These are phyloP conservation scores for Hippoglossus hippoglossus DNA, from an alignment of 2,797 vertebrate genomes.

Conservation along the genomic window DNA sequence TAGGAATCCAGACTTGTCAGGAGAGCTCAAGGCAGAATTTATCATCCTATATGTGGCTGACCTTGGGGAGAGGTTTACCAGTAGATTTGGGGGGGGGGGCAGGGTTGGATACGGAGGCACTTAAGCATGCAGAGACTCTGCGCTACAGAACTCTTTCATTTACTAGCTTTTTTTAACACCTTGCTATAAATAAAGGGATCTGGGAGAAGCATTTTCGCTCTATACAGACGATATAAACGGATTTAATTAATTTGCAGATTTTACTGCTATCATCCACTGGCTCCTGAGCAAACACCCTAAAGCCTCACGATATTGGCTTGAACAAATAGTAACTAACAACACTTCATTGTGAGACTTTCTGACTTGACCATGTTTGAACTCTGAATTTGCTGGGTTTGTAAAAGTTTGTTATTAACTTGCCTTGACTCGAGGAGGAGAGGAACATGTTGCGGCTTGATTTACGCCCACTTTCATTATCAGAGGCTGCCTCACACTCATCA, in stretches of 20 bases:
- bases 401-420: conserved; percentile 31
- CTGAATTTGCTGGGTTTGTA: conserved; percentile 3
- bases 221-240: conserved; percentile 46
- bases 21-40: conserved; percentile 71
- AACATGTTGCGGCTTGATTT: conserved; percentile 33
- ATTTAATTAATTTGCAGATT: conserved; percentile 61
- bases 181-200: conserved; percentile 61
- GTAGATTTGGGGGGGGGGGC: conserved; percentile 65
- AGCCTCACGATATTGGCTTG: conserved; percentile 5
- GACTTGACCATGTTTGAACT: conserved; percentile 12
- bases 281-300: conserved; percentile 20
- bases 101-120: conserved; percentile 40
- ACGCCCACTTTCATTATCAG: conserved; percentile 33
- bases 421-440: conserved; percentile 15
- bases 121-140: conserved; percentile 47
- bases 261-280: conserved; percentile 26
- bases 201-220: conserved; percentile 44
- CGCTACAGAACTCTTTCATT: conserved; percentile 51
- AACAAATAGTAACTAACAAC: conserved; percentile 8
- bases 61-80: conserved; percentile 76
- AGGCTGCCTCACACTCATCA: conserved; percentile 41
- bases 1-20: conserved; percentile 70
- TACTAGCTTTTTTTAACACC: conserved; percentile 54
- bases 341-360: conserved; percentile 4
- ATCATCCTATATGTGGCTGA: conserved; percentile 71